phyloP scores from a whole-genome alignment of 2,797 vertebrate genomes.

The Neoniphon sammara region DNA sequence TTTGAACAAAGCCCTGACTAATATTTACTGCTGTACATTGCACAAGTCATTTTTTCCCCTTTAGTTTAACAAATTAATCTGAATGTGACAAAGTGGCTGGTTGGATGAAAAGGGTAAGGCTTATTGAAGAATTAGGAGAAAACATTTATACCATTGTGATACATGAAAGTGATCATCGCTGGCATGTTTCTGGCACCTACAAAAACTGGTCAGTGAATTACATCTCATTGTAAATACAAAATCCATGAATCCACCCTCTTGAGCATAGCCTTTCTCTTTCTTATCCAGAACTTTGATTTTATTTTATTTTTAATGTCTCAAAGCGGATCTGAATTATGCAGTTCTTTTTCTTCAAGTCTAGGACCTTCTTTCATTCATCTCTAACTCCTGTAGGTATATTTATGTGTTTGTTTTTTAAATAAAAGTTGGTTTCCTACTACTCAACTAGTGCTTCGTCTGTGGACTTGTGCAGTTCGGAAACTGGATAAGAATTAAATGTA shows the following conservation, averaged over 20 bases:
- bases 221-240: not conserved
- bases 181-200: slow-evolving; percentile 10
- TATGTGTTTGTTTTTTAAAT: slow-evolving; percentile 74
- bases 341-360: slow-evolving; percentile 37
- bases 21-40: slow-evolving; percentile 32
- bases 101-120: slow-evolving; percentile 3
- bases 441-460: slow-evolving; percentile 4
- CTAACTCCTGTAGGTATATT: slow-evolving; percentile 64
- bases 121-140: not conserved
- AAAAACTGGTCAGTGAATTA: not conserved
- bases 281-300: slow-evolving; percentile 20
- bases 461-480: not conserved
- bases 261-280: slow-evolving; percentile 3
- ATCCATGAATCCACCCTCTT: not conserved
- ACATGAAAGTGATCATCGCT: slow-evolving; percentile 7
- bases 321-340: slow-evolving; percentile 63
- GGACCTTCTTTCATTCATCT: slow-evolving; percentile 49
- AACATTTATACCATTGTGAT: not conserved
- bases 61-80: slow-evolving; percentile 21
- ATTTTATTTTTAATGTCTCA: slow-evolving; percentile 37
- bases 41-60: slow-evolving; percentile 11
- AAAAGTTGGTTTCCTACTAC: slow-evolving; percentile 74
- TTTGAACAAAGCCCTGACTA: slow-evolving; percentile 49
- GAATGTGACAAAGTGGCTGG: slow-evolving; percentile 25
- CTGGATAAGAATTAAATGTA: not conserved